Evolutionary conservation across 2,797 vertebrate species (phyloP).

Genomic region (Agapornis canus): DNA sequence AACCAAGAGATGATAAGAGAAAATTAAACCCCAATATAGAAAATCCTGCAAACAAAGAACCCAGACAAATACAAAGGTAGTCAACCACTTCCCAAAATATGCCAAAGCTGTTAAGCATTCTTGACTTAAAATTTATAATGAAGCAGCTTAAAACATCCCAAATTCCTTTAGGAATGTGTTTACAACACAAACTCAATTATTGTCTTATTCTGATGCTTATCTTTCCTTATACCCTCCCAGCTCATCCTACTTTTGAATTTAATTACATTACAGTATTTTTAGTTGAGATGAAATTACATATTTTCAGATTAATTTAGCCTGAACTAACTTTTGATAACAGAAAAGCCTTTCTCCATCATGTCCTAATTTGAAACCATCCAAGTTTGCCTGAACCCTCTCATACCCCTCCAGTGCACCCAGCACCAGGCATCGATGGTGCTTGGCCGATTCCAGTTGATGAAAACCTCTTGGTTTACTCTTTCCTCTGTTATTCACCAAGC

Average conservation of each 20-base stretch:
- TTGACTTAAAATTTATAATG: background rate
- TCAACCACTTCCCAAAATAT: background rate
- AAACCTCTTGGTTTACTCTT: background rate
- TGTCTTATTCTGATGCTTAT: conserved; percentile 1
- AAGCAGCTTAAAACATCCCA: background rate
- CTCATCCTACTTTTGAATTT: conserved; percentile 36
- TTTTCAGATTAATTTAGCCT: conserved; percentile 48
- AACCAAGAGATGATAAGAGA: background rate
- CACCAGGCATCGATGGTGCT: fast-evolving
- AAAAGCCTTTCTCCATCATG: background rate
- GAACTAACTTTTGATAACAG: background rate
- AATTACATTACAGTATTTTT: conserved; percentile 54
- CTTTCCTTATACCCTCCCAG: background rate
- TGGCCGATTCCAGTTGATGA: background rate
- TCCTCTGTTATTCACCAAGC: background rate
- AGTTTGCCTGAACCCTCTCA: background rate
- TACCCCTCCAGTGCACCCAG: too few relatives aligned
- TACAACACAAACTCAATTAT: conserved; percentile 36
- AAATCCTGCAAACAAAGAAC: conserved; percentile 9
- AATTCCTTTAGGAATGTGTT: conserved; percentile 22
- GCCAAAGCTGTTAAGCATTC: background rate
- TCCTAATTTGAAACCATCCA: background rate
- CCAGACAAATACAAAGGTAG: background rate
- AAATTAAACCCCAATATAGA: conserved; percentile 1
- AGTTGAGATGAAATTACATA: conserved; percentile 45